Percentiles rank a stretch among this genome's conserved stretches.
phyloP scores from a whole-genome alignment of 1,140 invertebrate species.

The Bombus consobrinus region DNA sequence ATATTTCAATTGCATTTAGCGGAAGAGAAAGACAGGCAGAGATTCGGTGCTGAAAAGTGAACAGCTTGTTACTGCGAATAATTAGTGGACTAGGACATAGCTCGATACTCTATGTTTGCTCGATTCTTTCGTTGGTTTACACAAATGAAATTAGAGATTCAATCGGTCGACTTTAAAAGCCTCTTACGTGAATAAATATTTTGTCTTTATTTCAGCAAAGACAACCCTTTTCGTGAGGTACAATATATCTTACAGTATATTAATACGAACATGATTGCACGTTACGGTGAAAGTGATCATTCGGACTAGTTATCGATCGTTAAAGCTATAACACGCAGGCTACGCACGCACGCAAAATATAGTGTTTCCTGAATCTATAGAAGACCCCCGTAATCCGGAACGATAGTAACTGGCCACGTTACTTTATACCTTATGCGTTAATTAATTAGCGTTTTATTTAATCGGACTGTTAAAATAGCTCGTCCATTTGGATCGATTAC shows the following conservation, averaged over 20 bases:
- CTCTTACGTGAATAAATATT: conserved; percentile 79
- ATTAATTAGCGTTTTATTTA: conserved; percentile 18
- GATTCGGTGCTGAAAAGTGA: too few relatives aligned
- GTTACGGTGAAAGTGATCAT: conserved; percentile 70
- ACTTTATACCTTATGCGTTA: conserved; percentile 41
- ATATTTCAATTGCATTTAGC: neutral
- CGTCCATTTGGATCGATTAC: conserved; percentile 66
- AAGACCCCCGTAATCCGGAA: conserved; percentile 43
- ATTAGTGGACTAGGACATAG: too few relatives aligned
- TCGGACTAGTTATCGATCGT: conserved; percentile 56
- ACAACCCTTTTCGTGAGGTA: conserved; percentile 76
- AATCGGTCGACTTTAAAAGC: too few relatives aligned
- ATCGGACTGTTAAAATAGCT: conserved; percentile 30
- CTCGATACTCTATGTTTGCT: too few relatives aligned
- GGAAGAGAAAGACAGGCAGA: neutral
- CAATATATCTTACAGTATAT: conserved; percentile 76
- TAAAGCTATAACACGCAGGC: conserved; percentile 63
- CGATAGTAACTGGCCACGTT: conserved; percentile 9
- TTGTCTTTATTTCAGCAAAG: conserved; percentile 78
- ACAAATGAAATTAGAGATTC: neutral
- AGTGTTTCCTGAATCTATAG: conserved; percentile 55
- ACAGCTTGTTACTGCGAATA: too few relatives aligned
- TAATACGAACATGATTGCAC: conserved; percentile 76
- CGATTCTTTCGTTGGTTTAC: too few relatives aligned
- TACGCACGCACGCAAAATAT: conserved; percentile 69